phyloP scores from a whole-genome alignment of 2,797 vertebrate genomes.

The Euthynnus affinis region DNA sequence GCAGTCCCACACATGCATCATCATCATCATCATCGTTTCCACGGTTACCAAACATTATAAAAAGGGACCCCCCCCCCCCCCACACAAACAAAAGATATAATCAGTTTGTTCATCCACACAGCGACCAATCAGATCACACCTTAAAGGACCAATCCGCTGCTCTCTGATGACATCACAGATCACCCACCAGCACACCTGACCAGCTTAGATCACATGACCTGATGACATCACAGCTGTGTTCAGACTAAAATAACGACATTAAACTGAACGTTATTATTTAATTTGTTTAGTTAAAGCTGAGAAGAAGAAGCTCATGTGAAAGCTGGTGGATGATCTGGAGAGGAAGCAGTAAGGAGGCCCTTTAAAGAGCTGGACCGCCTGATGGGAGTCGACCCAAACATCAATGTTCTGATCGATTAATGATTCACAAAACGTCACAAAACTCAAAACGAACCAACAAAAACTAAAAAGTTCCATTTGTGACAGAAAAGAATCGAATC shows the following conservation, averaged over 20 bases:
- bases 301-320: neutral
- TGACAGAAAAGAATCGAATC: neutral
- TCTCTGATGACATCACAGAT: neutral
- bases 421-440: too few relatives aligned
- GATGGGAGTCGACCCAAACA: too few relatives aligned
- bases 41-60: slow-evolving; percentile 68
- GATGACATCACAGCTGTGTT: neutral
- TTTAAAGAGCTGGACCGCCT: neutral
- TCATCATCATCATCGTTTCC: slow-evolving; percentile 48
- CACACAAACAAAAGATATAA: neutral
- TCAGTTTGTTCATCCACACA: slow-evolving; percentile 30
- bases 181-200: neutral
- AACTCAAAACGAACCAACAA: too few relatives aligned
- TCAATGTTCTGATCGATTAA: neutral
- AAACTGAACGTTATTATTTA: too few relatives aligned
- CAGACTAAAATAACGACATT: neutral
- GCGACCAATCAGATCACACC: slow-evolving; percentile 33
- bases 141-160: slow-evolving; percentile 1
- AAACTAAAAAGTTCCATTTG: neutral
- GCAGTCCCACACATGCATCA: slow-evolving; percentile 62
- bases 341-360: neutral
- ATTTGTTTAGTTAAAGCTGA: too few relatives aligned
- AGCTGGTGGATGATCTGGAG: neutral
- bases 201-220: too few relatives aligned
- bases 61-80: slow-evolving; percentile 30